These are phyloP conservation scores for Rhea pennata DNA, from an alignment of 2,113 vertebrate genomes.

Conservation along the genomic window DNA sequence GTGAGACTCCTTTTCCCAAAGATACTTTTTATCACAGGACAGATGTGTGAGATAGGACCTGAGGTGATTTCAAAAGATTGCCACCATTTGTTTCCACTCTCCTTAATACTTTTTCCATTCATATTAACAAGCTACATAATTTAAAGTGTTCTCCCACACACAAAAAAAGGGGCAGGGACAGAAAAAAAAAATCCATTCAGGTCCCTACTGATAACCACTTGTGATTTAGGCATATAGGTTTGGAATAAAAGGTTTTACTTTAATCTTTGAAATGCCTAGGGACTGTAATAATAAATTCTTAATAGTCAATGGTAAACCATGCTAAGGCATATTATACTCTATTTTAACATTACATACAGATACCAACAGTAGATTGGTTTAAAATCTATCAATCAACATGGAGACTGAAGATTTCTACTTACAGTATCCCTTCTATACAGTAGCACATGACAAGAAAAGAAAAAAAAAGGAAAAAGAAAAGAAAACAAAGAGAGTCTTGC, in stretches of 20 bases:
- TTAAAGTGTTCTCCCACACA: no score
- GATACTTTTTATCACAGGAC: no score
- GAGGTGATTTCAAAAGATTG: no score
- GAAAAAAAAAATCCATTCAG: no score
- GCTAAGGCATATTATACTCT: background rate
- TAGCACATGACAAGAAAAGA: background rate
- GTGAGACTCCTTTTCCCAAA: no score
- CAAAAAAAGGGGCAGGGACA: no score
- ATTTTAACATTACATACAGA: background rate
- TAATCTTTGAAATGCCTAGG: background rate
- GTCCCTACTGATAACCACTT: background rate
- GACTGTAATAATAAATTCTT: background rate
- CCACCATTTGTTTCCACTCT: no score
- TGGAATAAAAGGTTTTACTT: background rate
- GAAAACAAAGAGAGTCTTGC: background rate
- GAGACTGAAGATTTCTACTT: fast-evolving
- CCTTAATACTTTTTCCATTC: no score
- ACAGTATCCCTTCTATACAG: background rate
- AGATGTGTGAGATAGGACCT: no score
- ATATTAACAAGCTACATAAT: no score
- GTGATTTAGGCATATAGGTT: background rate
- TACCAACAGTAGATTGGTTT: background rate
- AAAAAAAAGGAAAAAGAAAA: background rate
- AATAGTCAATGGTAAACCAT: background rate
- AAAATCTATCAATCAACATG: background rate